These are phyloP conservation scores for Cosmia trapezina DNA, from an alignment of 2,888 invertebrate species.

Conservation along the genomic window DNA sequence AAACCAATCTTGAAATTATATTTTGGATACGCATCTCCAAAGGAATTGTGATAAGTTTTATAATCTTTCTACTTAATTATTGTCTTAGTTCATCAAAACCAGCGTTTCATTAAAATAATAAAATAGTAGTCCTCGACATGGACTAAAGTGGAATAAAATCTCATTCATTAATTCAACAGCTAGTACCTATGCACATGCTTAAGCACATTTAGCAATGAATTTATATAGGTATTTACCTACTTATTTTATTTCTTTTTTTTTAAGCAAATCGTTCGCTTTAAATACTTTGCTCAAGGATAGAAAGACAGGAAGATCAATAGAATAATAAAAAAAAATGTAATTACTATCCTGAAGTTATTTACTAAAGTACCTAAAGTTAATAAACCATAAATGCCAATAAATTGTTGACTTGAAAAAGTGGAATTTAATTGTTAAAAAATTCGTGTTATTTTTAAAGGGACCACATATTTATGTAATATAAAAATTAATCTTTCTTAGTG, in stretches of 20 bases:
- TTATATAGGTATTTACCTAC: not conserved
- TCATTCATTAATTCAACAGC: too few species aligned
- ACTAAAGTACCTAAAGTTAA: not conserved
- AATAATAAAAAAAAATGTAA: slow-evolving; percentile 25
- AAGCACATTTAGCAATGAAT: slow-evolving; percentile 17
- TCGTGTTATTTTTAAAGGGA: slow-evolving; percentile 73
- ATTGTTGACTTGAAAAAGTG: slow-evolving; percentile 56
- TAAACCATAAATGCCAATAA: slow-evolving; percentile 29
- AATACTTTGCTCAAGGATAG: slow-evolving; percentile 28
- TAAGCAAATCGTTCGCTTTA: slow-evolving; percentile 11
- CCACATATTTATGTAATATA: slow-evolving; percentile 70
- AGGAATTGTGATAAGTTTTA: slow-evolving; percentile 41
- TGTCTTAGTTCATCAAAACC: not conserved
- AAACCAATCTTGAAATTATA: slow-evolving; percentile 21
- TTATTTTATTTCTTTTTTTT: slow-evolving; percentile 1
- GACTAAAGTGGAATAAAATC: slow-evolving; percentile 9
- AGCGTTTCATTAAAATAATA: slow-evolving; percentile 5
- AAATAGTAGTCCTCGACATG: not conserved
- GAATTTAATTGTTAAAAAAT: slow-evolving; percentile 61
- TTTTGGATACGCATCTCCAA: slow-evolving; percentile 19
- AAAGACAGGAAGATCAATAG: slow-evolving; percentile 18
- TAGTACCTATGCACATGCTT: slow-evolving; percentile 7
- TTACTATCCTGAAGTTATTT: slow-evolving; percentile 21
- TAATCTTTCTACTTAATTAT: slow-evolving; percentile 16
- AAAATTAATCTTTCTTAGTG: slow-evolving; percentile 63